Evolutionary conservation across 2,888 invertebrate genomes (phyloP).

Genomic region (Morpho achilles): DNA sequence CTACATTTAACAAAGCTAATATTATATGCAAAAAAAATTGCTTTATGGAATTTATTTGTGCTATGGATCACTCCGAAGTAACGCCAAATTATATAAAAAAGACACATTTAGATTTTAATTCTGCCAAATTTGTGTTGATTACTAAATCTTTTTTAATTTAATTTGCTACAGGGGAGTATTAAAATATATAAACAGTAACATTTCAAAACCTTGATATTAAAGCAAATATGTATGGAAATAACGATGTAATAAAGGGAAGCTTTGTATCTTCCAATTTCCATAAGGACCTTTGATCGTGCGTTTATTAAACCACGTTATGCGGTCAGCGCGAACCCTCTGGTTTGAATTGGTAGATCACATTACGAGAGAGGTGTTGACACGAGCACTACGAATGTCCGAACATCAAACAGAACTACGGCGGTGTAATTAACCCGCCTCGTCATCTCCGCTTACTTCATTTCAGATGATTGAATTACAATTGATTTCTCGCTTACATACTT

Average conservation of each 20-base stretch:
- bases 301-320: constrained; percentile 46
- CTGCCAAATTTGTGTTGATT: too few species aligned
- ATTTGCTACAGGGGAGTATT: neutral
- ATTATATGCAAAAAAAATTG: too few species aligned
- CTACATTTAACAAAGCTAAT: too few species aligned
- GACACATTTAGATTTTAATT: too few species aligned
- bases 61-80: too few species aligned
- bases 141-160: too few species aligned
- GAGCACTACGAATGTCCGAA: constrained; percentile 46
- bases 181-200: constrained; percentile 14
- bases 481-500: neutral
- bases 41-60: too few species aligned
- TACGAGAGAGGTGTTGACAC: constrained; percentile 62
- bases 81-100: too few species aligned
- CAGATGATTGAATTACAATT: constrained; percentile 28
- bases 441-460: constrained; percentile 47
- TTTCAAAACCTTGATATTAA: constrained; percentile 19
- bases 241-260: constrained; percentile 26
- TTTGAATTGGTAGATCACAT: constrained; percentile 60
- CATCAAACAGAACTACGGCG: constrained; percentile 55
- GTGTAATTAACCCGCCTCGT: constrained; percentile 54
- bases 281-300: constrained; percentile 33
- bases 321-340: constrained; percentile 57
- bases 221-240: constrained; percentile 23
- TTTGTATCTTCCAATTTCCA: constrained; percentile 29